Conservation (phyloP, 2,888 invertebrate species). For the Catotricha subobsoleta region DNA sequence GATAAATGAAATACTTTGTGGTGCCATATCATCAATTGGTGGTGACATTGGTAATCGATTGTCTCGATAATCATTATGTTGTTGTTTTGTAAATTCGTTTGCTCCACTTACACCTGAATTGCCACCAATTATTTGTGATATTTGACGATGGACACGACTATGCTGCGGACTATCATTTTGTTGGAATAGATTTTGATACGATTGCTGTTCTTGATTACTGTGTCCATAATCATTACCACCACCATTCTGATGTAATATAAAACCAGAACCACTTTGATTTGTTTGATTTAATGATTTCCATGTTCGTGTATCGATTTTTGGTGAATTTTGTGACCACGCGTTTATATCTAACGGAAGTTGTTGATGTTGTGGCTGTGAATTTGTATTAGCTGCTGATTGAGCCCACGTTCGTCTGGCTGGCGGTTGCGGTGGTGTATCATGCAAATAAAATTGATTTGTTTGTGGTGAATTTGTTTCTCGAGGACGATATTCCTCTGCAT, state of each 20-base stretch:
- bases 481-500: conserved; percentile 16
- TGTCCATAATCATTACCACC: conserved; percentile 36
- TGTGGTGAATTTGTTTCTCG: conserved; percentile 12
- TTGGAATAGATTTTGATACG: conserved; percentile 30
- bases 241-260: conserved; percentile 53
- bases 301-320: conserved; percentile 25
- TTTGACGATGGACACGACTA: conserved; percentile 38
- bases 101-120: neutral
- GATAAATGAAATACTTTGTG: conserved; percentile 83
- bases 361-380: conserved; percentile 1
- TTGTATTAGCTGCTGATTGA: conserved; percentile 31
- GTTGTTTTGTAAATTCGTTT: neutral
- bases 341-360: conserved; percentile 22
- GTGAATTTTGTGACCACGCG: conserved; percentile 23
- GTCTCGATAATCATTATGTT: conserved; percentile 18
- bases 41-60: conserved; percentile 31
- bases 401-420: conserved; percentile 49
- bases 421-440: conserved; percentile 36
- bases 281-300: conserved; percentile 27
- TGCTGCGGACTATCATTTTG: conserved; percentile 52
- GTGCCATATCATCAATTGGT: conserved; percentile 74
- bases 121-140: conserved; percentile 24
- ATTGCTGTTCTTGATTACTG: conserved; percentile 30
- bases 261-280: conserved; percentile 21
- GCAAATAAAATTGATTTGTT: conserved; percentile 55